Base-by-base conservation (phyloP, 2,113 vertebrate genomes). In the Hymenochirus boettgeri region DNA sequence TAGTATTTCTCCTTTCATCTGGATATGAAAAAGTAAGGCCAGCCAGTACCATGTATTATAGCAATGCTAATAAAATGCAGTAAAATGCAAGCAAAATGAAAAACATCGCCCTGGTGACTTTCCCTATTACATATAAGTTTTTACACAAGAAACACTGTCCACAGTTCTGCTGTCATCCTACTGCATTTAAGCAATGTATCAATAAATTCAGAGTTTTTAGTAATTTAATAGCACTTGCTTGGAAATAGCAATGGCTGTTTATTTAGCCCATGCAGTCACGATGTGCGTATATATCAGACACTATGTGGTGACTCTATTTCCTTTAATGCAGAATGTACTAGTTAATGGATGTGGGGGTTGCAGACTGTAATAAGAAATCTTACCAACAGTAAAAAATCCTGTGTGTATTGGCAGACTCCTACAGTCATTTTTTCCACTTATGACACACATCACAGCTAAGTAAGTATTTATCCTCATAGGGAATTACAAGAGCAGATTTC, bases 181-280 rank as follows among this genome's bases (percentile, higher is more conserved):
- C n/a, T 42, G 39, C 39, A 42, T 42, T 42, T n/a, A 42, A 17
- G 39, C 39, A 42, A 42, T 42, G 15, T 42, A 42, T 42, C 39
- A n/a, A 42, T 42, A 42, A 42, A n/a, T n/a, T n/a, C n/a, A n/a
- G n/a, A n/a, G 39, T 13, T n/a, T 42, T 42, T 13, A 15, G 39
- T 42, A 42, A 42, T 42, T 17, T 42, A 42, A 42, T 15, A 42
- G 39, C 39, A 15, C 39, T 42, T 18, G n/a, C 15, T 42, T 42
- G 39, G 39, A n/a, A 42, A 42, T 42, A 17, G 39, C 39, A 42
- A 42, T 15, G 39, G n/a, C 39, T 42, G 39, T 42, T 42, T 42
- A 42, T 42, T 42, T 5, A 42, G 39, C 39, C 39, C 39, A 42
- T 42, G 39, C 39, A 42, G 39, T 31, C 29, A 31, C 29, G 5